A percentile compares a stretch with the other conserved stretches of the same genome.
Evolutionary conservation across 2,888 invertebrate species (phyloP).

Genomic region (Unio delphinus): DNA sequence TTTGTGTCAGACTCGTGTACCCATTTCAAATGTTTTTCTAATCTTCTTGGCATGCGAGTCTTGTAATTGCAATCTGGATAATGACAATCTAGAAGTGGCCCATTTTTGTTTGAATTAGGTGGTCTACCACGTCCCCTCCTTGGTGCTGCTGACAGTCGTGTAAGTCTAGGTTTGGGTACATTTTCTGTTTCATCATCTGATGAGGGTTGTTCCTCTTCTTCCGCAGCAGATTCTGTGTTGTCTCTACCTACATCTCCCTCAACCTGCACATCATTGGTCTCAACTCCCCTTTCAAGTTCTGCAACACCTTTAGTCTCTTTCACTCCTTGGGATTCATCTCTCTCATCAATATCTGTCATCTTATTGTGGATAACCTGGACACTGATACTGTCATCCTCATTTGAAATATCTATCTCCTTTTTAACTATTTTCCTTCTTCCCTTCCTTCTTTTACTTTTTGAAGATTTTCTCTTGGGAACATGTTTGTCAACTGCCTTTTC

Average conservation of each 20-base stretch:
- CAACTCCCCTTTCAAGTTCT: conserved; percentile 25
- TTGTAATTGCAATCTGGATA: conserved; percentile 43
- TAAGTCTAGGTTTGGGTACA: background rate
- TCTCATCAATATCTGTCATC: background rate
- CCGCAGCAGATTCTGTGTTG: conserved; percentile 11
- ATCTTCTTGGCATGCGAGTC: conserved; percentile 23
- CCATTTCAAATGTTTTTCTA: conserved; percentile 46
- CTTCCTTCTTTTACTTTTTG: no score
- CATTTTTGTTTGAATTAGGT: no score
- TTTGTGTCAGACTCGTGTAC: conserved; percentile 42
- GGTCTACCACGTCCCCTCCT: no score
- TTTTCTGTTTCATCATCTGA: conserved; percentile 36
- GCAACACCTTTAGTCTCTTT: conserved; percentile 13
- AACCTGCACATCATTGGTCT: conserved; percentile 30
- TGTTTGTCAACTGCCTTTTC: no score
- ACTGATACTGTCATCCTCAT: no score
- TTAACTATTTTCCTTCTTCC: conserved; percentile 4
- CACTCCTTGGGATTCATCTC: background rate
- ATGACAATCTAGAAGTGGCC: conserved; percentile 21
- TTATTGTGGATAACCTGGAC: background rate
- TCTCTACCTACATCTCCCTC: conserved; percentile 13
- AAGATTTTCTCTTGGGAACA: no score
- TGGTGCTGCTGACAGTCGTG: no score
- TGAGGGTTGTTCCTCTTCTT: conserved; percentile 16
- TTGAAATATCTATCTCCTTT: background rate